Base-by-base conservation (phyloP, 1,140 invertebrate genomes). In the Ericerus pela region DNA sequence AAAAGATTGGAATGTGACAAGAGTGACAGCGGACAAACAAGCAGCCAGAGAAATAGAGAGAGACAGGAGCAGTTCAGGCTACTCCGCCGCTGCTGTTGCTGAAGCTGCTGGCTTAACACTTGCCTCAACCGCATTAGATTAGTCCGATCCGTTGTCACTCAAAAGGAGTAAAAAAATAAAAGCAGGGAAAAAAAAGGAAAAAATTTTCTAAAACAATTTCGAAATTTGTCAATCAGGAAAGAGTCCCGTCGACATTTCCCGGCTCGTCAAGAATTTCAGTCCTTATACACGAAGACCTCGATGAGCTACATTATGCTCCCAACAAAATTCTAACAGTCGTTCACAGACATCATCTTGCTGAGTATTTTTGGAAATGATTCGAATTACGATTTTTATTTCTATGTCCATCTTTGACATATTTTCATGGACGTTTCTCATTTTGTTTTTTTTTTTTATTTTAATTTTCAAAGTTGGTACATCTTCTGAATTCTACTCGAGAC, bases 1-100 rank as follows among this genome's bases (percentile, higher is more conserved):
- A 47, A 47, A 47, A 47, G 41, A 47, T 47, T 47, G 26, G 41
- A 47, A 47, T 47, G 41, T 47, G 41, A 47, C 41, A 47, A 47
- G 41, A 47, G 26, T 47, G 41, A 47, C 41, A 47, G 41, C 41
- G 41, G 41, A 47, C 41, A 47, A 47, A 47, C 41, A 47, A 4
- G 26, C 10, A 24, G n/a, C n/a, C 30, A n/a, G n/a, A 33, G 30
- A 33, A n/a, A n/a, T n/a, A 33, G 30, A 33, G 30, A n/a, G 8
- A 33, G 11, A 24, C 20, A 18, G 26, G 20, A 18, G 41, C 3
- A 10, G n/a, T 47, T 10, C 41, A 24, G 16, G 8, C 20, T 12
- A 16, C 36, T 38, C 36, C 4, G 14, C 20, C 4, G 3, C 10
- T 24, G 41, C 41, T 8, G 8, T 33, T 33, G 8, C 8, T n/a